Base-by-base conservation (phyloP, 1,140 invertebrate species). In the Leptinotarsa defecta region DNA sequence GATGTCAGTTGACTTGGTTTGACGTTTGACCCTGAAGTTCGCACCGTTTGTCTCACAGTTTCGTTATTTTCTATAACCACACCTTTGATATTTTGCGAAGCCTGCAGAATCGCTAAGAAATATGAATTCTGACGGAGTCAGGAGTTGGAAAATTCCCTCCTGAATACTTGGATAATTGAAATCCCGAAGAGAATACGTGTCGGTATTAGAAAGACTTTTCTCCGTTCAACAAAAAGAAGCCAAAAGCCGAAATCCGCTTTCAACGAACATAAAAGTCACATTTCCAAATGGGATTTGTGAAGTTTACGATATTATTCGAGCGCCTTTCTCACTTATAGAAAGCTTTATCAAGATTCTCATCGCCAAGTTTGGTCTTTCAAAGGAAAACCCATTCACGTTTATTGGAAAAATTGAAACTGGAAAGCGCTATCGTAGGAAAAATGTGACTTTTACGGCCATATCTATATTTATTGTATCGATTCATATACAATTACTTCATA, bases 241-340 rank as follows among this genome's bases (percentile, higher is more conserved):
- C 80, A 77, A 83, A 80, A 81, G 81, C 74, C 74, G 61, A 71
- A 71, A 72, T 76, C 74, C 74, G 76, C 83, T 85, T 84, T 84
- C 80, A 83, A 81, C 73, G 76, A 76, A 84, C 84, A 85, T 85
- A 85, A 85, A 85, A 85, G 84, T 85, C 84, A 85, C 84, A 85
- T 85, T 85, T 85, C 84, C 81, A 82, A 85, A 84, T 84, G 84
- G 84, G 83, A 85, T 85, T 85, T 85, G 84, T 82, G 83, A 84
- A 85, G 81, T 85, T 85, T 85, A 85, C 83, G 84, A 85, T 84
- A 85, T 85, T 85, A 85, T 85, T 85, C 84, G 77, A 79, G 81
- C 80, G 82, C 83, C 80, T 82, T 84, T 84, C 82, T 84, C 84
- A 84, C 83, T 85, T 85, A 85, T 85, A 84, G 84, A 82, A 82